Conservation (phyloP, 2,797 vertebrate genomes). For the Oceanodroma leucorhoa region DNA sequence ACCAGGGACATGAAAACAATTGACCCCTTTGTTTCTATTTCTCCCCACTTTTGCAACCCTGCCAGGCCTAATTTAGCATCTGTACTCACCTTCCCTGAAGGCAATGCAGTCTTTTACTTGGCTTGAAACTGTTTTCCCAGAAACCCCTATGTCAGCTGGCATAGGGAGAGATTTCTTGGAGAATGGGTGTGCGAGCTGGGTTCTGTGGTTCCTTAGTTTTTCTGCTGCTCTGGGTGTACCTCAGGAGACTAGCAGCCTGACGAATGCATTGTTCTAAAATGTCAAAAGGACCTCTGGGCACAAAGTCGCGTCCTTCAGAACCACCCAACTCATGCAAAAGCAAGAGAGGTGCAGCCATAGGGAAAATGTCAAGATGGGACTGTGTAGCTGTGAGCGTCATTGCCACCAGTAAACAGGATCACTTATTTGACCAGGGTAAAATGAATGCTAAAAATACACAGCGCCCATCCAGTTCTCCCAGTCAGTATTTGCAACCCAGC, state of each 20-base stretch:
- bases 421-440: not conserved
- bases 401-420: not conserved
- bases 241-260: conserved; percentile 21
- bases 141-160: not conserved
- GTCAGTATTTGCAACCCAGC: conserved; percentile 3
- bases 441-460: not conserved
- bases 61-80: conserved; percentile 54
- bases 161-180: not conserved
- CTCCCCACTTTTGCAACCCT: conserved; percentile 41
- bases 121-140: conserved; percentile 17
- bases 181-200: not conserved
- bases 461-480: not conserved
- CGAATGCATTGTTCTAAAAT: conserved; percentile 54
- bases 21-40: conserved; percentile 62
- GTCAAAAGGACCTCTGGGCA: conserved; percentile 49
- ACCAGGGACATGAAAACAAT: conserved; percentile 39
- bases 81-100: conserved; percentile 39
- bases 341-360: conserved; percentile 11
- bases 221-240: not conserved
- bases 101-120: conserved; percentile 10
- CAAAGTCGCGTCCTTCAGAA: not conserved
- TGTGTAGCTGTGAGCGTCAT: not conserved
- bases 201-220: not conserved
- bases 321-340: conserved; percentile 21
- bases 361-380: conserved; percentile 37